Evolutionary conservation across 2,797 vertebrate species (phyloP).

Genomic region (Siniperca scherzeri): DNA sequence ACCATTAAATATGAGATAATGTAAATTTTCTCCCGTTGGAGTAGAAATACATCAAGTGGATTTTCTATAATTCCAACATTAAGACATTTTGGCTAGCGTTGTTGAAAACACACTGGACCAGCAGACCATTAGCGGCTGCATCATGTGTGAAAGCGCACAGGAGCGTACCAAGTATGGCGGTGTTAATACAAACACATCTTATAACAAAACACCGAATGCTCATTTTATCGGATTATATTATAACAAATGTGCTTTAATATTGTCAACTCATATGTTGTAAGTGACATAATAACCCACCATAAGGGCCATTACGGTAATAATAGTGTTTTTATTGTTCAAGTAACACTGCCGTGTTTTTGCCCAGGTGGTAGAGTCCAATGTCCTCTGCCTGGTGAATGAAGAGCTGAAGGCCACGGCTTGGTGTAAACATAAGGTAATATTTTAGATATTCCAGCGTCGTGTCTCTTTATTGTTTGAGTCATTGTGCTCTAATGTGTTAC

Average conservation of each 20-base stretch:
- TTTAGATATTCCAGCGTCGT: fast-evolving
- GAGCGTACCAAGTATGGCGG: constrained; percentile 63
- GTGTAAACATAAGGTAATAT: constrained; percentile 63
- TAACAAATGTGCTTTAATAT: fast-evolving
- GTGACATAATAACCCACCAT: fast-evolving
- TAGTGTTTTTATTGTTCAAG: not conserved
- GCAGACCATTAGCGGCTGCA: constrained; percentile 71
- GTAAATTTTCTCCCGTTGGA: not conserved
- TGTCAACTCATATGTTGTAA: fast-evolving
- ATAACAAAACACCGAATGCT: not conserved
- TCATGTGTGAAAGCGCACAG: constrained; percentile 70
- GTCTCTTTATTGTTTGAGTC: fast-evolving
- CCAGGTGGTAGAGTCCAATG: constrained; percentile 81
- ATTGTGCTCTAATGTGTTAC: fast-evolving
- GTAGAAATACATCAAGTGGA: constrained; percentile 4
- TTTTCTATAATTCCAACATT: constrained; percentile 40
- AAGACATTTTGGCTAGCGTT: constrained; percentile 64
- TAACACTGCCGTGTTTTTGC: not conserved
- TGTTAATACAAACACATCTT: not conserved
- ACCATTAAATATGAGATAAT: constrained; percentile 56
- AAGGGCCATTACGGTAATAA: fast-evolving
- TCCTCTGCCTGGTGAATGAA: constrained; percentile 72
- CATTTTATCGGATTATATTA: fast-evolving
- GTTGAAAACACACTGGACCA: constrained; percentile 45
- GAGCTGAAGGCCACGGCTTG: constrained; percentile 64